Evolutionary conservation across 2,113 vertebrate genomes (phyloP).

Genomic region (Scatophagus argus): DNA sequence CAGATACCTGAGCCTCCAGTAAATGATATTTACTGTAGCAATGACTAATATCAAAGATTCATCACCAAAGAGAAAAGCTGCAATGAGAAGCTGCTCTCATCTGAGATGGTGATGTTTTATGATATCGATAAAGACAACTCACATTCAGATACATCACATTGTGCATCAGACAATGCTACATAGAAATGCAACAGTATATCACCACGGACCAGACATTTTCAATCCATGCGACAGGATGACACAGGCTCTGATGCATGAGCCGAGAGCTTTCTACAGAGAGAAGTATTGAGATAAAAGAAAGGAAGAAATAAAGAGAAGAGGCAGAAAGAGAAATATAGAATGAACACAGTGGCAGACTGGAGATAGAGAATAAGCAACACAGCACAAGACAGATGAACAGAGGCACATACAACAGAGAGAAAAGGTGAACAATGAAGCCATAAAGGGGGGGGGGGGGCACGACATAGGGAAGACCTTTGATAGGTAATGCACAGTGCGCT

Average conservation of each 20-base stretch:
- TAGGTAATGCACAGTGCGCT: neutral
- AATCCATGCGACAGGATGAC: conserved; percentile 10
- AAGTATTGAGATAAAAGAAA: neutral
- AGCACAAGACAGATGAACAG: conserved; percentile 28
- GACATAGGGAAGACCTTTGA: conserved; percentile 39
- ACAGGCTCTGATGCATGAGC: neutral
- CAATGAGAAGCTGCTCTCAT: neutral
- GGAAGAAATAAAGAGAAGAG: neutral
- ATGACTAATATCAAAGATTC: conserved; percentile 5
- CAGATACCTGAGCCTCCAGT: conserved; percentile 5
- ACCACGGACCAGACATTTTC: neutral
- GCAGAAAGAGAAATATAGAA: conserved; percentile 13
- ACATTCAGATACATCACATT: neutral
- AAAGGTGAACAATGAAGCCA: conserved; percentile 35
- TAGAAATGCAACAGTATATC: neutral
- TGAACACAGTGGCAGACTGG: neutral
- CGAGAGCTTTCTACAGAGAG: neutral
- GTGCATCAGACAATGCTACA: neutral
- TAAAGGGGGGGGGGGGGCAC: neutral
- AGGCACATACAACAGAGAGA: conserved; percentile 25
- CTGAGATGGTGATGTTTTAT: neutral
- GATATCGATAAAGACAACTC: neutral
- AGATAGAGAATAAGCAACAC: conserved; percentile 16
- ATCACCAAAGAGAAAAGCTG: conserved; percentile 4
- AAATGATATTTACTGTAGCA: conserved; percentile 12